Evolutionary conservation across 2,888 invertebrate genomes (phyloP).

Genomic region (Pteria penguin): DNA sequence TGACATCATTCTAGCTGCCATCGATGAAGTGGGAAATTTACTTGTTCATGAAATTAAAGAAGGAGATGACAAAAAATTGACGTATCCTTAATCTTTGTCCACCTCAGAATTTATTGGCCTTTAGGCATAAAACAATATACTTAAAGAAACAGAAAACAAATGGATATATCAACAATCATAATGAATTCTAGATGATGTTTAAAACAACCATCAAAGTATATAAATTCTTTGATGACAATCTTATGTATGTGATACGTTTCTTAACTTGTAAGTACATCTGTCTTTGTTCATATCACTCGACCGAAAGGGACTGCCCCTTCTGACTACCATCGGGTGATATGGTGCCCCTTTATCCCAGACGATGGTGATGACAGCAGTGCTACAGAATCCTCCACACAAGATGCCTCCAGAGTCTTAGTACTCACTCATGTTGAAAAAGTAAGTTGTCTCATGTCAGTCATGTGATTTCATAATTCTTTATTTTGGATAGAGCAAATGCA

Average conservation of each 20-base stretch:
- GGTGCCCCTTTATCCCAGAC: constrained; percentile 94
- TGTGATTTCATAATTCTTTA: background rate
- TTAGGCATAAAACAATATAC: too few relatives aligned
- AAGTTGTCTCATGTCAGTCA: too few relatives aligned
- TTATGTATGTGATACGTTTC: too few relatives aligned
- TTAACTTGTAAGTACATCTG: constrained; percentile 47
- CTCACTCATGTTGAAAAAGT: constrained; percentile 87
- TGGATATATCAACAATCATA: too few relatives aligned
- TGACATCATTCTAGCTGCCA: constrained; percentile 89
- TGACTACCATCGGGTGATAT: constrained; percentile 88
- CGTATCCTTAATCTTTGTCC: constrained; percentile 80
- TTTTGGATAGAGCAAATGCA: background rate
- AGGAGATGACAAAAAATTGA: constrained; percentile 67
- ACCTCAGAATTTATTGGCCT: too few relatives aligned
- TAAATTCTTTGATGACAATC: too few relatives aligned
- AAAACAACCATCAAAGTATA: too few relatives aligned
- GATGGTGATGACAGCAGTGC: constrained; percentile 76
- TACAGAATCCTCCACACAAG: constrained; percentile 84
- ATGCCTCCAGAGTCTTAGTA: constrained; percentile 85
- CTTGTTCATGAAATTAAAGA: constrained; percentile 83
- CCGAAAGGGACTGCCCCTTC: constrained; percentile 77
- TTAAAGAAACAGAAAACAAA: too few relatives aligned
- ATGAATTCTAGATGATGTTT: too few relatives aligned
- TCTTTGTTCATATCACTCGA: constrained; percentile 65
- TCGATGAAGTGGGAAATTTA: constrained; percentile 91